Evolutionary conservation across 1,140 invertebrate species (phyloP), one percentile per base, ranked within the genome.

Genomic region (Diorhabda sublineata): DNA sequence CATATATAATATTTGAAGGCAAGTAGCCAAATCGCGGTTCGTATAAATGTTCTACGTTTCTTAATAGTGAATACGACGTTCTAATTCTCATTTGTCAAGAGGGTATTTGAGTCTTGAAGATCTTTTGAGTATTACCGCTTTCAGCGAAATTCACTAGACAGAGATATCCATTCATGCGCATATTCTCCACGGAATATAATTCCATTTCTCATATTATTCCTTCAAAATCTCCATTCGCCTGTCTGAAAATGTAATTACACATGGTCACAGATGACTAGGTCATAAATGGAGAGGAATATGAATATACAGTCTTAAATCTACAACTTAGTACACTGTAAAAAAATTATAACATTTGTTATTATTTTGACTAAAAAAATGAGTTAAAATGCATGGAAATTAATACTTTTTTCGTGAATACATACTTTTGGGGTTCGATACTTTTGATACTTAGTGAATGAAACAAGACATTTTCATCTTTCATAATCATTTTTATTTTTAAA

Each of bases 201-300:
- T 62, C 11, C 61, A 62, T 62, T 62, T 11, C 43, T n/a, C 5
- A 45, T 43, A 44, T 62, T n/a, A 62, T 44, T 62, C n/a, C 43
- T 62, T 62, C 44, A 45, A 62, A 62, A 44, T 62, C 61, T 44
- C 43, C 2, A 44, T 44, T 47, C 42, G 9, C n/a, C 61, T 44
- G 61, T n/a, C 44, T 45, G 61, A 44, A 62, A 62, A 62, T 62
- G 42, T 62, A 62, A 62, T 62, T 62, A 62, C n/a, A 62, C 61
- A 47, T 45, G 61, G 61, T 62, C 61, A 62, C 61, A 44, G 61
- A 44, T 43, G 61, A 62, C 61, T 62, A n/a, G 44, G 8, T 62
- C 61, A 62, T 62, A 62, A 62, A 62, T 44, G 61, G 4, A 62
- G 7, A 44, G 61, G 47, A 52, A 52, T 52, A 52, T 52, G 26